These are phyloP conservation scores for Gopherus flavomarginatus DNA, from an alignment of 2,113 vertebrate genomes.

Conservation along the genomic window DNA sequence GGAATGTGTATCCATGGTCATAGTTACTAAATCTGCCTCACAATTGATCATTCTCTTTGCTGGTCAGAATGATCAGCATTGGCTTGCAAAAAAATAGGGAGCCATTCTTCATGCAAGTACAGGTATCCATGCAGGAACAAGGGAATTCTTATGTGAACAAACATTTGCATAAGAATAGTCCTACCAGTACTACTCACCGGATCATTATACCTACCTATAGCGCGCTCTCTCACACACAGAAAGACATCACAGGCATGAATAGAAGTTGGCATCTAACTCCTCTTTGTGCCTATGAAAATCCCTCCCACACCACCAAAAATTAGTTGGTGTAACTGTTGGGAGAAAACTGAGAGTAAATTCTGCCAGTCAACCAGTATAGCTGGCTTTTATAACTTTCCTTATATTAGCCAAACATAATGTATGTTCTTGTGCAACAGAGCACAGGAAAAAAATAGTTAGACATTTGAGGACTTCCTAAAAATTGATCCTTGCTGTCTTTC, in stretches of 20 bases:
- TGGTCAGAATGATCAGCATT: not conserved
- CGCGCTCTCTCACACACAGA: too few species aligned
- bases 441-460: rapidly evolving
- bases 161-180: not conserved
- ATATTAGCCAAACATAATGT: not conserved
- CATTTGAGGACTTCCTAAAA: not conserved
- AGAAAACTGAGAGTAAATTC: not conserved
- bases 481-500: not conserved
- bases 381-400: not conserved
- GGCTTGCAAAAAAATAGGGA: not conserved
- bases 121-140: not conserved
- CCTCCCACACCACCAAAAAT: not conserved
- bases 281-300: not conserved
- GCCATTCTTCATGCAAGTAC: not conserved
- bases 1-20: not conserved
- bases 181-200: not conserved
- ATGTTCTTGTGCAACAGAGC: not conserved
- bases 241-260: not conserved
- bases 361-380: not conserved
- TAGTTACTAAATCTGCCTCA: not conserved
- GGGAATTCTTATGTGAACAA: not conserved
- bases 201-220: not conserved
- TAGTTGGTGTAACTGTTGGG: not conserved
- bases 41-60: not conserved
- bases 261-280: not conserved